A percentile compares a stretch with the other conserved stretches of the same genome.
Conservation (phyloP, 2,888 invertebrate species). For the Hipparchia semele region DNA sequence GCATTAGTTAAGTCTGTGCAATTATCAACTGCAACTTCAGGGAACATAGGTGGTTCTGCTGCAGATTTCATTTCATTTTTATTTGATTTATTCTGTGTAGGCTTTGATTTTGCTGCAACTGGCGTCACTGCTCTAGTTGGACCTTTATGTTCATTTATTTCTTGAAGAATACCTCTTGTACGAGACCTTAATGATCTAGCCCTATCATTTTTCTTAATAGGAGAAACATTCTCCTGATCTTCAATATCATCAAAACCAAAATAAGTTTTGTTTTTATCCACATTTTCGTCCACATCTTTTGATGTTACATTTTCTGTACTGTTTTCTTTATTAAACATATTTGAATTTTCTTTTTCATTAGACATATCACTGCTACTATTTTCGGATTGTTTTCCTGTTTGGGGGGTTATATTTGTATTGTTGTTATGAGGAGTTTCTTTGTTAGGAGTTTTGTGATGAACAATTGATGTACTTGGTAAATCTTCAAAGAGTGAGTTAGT, state of each 20-base stretch:
- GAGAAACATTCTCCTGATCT: conserved; percentile 71
- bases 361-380: conserved; percentile 40
- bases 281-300: conserved; percentile 46
- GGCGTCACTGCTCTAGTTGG: conserved; percentile 60
- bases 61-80: conserved; percentile 62
- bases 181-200: conserved; percentile 52
- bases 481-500: conserved; percentile 57
- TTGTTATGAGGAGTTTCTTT: conserved; percentile 32
- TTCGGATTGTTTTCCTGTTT: conserved; percentile 26
- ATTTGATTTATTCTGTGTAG: conserved; percentile 54
- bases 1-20: conserved; percentile 47
- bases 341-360: conserved; percentile 20
- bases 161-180: conserved; percentile 59
- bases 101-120: conserved; percentile 56
- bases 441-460: conserved; percentile 37
- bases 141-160: conserved; percentile 57
- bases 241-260: conserved; percentile 78
- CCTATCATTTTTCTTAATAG: conserved; percentile 55
- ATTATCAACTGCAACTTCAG: conserved; percentile 44
- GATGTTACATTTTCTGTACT: conserved; percentile 38
- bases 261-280: conserved; percentile 53
- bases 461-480: conserved; percentile 40
- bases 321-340: conserved; percentile 29
- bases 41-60: conserved; percentile 58
- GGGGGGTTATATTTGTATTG: conserved; percentile 28